Evolutionary conservation across 2,797 vertebrate genomes (phyloP).

Genomic region (Sebastolobus alascanus): DNA sequence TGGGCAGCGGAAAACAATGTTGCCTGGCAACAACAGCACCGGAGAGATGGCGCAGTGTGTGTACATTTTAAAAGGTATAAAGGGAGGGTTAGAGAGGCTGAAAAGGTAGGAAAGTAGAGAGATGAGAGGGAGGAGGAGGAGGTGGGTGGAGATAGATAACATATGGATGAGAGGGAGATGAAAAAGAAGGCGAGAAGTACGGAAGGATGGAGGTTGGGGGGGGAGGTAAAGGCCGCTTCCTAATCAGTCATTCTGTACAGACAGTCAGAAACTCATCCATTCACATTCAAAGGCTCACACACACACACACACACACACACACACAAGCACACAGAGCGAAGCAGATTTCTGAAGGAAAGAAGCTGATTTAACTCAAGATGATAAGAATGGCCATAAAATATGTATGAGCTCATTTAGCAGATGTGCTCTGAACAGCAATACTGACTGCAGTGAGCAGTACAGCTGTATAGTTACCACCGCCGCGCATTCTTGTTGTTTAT

Average conservation of each 20-base stretch:
- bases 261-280: constrained; percentile 11
- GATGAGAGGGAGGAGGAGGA: not conserved
- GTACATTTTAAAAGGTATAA: constrained; percentile 30
- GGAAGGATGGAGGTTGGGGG: not conserved
- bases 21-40: constrained; percentile 75
- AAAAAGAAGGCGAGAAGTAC: not conserved
- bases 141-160: constrained; percentile 2
- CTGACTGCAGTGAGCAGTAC: constrained; percentile 31
- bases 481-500: constrained; percentile 6
- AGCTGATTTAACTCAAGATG: constrained; percentile 57
- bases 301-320: constrained; percentile 9
- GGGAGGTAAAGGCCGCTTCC: constrained; percentile 18
- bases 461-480: constrained; percentile 32
- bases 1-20: constrained; percentile 73
- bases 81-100: constrained; percentile 23
- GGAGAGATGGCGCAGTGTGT: constrained; percentile 36
- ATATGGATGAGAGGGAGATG: constrained; percentile 5
- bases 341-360: constrained; percentile 45
- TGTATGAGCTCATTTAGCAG: constrained; percentile 65
- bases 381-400: constrained; percentile 62
- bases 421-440: constrained; percentile 56
- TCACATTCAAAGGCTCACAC: constrained; percentile 11
- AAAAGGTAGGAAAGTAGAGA: constrained; percentile 9
- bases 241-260: constrained; percentile 48
- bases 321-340: not conserved